Percentiles rank a stretch among this genome's conserved stretches.
Evolutionary conservation across 2,113 vertebrate species (phyloP).

Genomic region (Dicaeum eximium): DNA sequence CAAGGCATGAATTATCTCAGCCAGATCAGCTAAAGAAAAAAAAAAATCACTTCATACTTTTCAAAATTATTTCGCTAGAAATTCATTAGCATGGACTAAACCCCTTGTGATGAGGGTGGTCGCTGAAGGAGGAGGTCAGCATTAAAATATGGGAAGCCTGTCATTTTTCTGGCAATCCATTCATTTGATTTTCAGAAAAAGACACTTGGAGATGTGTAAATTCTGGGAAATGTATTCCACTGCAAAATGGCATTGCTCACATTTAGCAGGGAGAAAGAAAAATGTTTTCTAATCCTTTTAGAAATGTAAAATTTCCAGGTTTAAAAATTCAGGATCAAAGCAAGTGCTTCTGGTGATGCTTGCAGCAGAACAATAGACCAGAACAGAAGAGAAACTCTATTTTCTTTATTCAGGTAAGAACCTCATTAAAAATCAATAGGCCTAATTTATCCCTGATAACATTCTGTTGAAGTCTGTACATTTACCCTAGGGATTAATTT

Average conservation of each 20-base stretch:
- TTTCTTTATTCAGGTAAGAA: conserved; percentile 37
- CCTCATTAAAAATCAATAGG: conserved; percentile 54
- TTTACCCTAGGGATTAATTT: conserved; percentile 47
- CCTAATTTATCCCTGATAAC: conserved; percentile 35
- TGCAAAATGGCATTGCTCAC: neutral
- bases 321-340: conserved; percentile 5
- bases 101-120: neutral
- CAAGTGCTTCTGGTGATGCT: neutral
- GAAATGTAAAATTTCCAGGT: neutral
- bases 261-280: neutral
- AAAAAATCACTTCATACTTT: neutral
- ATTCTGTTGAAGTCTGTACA: conserved; percentile 1
- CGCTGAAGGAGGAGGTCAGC: neutral
- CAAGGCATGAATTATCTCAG: neutral
- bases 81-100: neutral
- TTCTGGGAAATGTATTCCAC: neutral
- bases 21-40: neutral
- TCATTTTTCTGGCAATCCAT: neutral
- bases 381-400: neutral
- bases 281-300: neutral
- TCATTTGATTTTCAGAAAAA: neutral
- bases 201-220: neutral
- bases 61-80: neutral
- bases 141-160: neutral
- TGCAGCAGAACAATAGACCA: neutral